Percentiles rank a stretch among this genome's conserved stretches.
phyloP scores from a whole-genome alignment of 2,113 vertebrate genomes.

The Rutilus rutilus region DNA sequence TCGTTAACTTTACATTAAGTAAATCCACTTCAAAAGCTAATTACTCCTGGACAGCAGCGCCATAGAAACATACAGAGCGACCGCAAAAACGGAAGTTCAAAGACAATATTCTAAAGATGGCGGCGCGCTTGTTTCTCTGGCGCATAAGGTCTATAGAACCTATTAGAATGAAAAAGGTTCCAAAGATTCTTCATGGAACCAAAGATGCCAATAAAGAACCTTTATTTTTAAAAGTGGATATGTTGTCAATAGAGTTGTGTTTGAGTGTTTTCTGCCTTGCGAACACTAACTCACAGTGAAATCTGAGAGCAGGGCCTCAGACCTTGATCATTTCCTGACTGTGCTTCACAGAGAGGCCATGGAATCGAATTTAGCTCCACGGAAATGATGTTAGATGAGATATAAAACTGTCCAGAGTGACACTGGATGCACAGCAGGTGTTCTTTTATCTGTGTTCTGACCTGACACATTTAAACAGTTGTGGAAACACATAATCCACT shows the following conservation, averaged over 20 bases:
- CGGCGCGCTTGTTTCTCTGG: no score
- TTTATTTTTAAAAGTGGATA: no score
- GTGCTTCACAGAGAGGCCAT: background rate
- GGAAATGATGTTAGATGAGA: slow-evolving; percentile 10
- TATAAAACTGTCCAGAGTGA: background rate
- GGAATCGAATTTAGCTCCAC: background rate
- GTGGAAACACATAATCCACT: slow-evolving; percentile 49
- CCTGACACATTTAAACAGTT: slow-evolving; percentile 36
- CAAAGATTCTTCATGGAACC: no score
- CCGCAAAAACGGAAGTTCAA: no score
- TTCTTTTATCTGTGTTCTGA: slow-evolving; percentile 13
- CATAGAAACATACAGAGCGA: no score
- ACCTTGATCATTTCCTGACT: slow-evolving; percentile 26
- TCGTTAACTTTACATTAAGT: no score
- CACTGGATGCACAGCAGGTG: slow-evolving; percentile 20
- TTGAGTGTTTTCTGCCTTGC: background rate
- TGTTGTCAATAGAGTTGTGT: background rate
- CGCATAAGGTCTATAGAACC: no score
- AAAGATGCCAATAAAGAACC: no score
- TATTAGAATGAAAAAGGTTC: no score
- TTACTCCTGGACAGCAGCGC: no score
- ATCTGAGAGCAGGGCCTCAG: background rate
- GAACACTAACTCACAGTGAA: background rate
- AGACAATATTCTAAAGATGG: no score
- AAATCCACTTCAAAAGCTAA: no score